Evolutionary conservation across 1,140 invertebrate species (phyloP), one percentile per base, ranked within the genome.

Genomic region (Heliconius hermathena): DNA sequence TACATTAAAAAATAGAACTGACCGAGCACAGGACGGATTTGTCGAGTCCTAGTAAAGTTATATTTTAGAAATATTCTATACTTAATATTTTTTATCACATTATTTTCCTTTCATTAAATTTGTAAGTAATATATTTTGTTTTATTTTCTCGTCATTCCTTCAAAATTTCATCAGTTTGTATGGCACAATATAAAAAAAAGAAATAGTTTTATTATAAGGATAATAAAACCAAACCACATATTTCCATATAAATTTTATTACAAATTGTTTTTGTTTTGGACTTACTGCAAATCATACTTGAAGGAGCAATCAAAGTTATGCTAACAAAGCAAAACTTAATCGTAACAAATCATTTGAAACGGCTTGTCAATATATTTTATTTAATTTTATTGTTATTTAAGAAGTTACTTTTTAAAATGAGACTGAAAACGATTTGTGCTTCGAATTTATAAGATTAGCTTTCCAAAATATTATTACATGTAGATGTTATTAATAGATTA

Each of bases 161-260:
- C 33, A 36, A 36, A 8, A 36, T 22, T 57, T 22, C 1, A 57
- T 22, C 8, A 22, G 16, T 36, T 60, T 66, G 9, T 16, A 8
- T 22, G 54, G 22, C n/a, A 26, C 22, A 66, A 66, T 66, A 29
- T 26, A 2, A 66, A 26, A 57, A 16, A 22, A 57, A n/a, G n/a
- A 54, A 8, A n/a, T 20, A 20, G 8, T 57, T 20, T 29, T 66
- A 66, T 18, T 66, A 18, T 52, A 8, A 22, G 38, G n/a, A 29
- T 22, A 72, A 6, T 13, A 9, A 22, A 72, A 87, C 89, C 88
- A 89, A 83, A 80, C 66, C 26, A 70, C 57, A 81, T 66, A 82
- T 74, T 66, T 91, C 91, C 85, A 86, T 94, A 93, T 88, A 94
- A 94, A 91, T 91, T 94, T 94, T 94, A 93, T 94, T 94, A 93